phyloP scores from a whole-genome alignment of 2,113 vertebrate genomes.

The Nothobranchius kuhntae region DNA sequence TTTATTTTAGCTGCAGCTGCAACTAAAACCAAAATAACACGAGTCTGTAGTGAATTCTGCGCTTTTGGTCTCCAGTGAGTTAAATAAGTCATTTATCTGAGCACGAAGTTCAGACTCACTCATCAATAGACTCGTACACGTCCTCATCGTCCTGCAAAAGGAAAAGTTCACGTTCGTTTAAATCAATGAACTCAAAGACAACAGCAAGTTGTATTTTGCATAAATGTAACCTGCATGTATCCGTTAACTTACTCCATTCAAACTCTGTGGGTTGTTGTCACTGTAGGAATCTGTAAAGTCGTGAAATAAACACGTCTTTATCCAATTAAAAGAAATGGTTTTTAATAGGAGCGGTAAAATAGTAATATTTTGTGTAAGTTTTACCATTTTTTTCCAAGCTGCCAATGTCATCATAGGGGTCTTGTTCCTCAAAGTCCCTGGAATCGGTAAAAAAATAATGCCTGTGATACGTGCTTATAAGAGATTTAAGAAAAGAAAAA shows the following conservation, averaged over 20 bases:
- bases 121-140: slow-evolving; percentile 77
- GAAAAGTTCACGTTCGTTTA: slow-evolving; percentile 18
- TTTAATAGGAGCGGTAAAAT: no score
- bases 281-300: slow-evolving; percentile 69
- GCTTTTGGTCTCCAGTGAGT: not conserved
- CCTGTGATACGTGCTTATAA: not conserved
- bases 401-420: slow-evolving; percentile 77
- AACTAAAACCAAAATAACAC: slow-evolving; percentile 18
- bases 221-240: not conserved
- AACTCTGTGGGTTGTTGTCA: slow-evolving; percentile 51
- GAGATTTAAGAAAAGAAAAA: not conserved
- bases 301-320: slow-evolving; percentile 5
- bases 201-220: not conserved
- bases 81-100: not conserved
- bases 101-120: slow-evolving; percentile 64
- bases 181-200: no score
- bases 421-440: slow-evolving; percentile 59
- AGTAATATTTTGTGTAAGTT: not conserved
- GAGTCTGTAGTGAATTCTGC: not conserved
- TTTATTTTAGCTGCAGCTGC: not conserved
- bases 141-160: slow-evolving; percentile 71
- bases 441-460: not conserved
- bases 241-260: slow-evolving; percentile 56
- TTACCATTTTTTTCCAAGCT: slow-evolving; percentile 66
- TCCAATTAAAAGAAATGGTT: not conserved